Evolutionary conservation across 2,888 invertebrate genomes (phyloP).

Genomic region (Ormyrus labotus): DNA sequence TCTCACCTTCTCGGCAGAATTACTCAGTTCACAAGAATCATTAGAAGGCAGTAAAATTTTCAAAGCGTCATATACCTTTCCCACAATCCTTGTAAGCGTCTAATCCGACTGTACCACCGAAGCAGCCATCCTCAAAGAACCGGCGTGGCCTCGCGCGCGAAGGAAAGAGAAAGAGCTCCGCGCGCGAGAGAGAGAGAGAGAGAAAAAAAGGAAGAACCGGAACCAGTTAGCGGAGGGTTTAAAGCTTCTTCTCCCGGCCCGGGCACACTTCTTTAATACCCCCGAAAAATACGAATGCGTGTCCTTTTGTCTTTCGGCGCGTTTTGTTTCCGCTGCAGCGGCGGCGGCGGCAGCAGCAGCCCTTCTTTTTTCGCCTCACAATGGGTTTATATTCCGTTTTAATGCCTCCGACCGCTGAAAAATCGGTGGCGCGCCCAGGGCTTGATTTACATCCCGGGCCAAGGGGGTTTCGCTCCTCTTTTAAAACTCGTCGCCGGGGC

Average conservation of each 20-base stretch:
- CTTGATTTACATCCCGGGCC: constrained; percentile 44
- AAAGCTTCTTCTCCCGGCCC: background rate
- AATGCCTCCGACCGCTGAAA: constrained; percentile 49
- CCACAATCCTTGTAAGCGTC: background rate
- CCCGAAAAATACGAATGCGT: constrained; percentile 13
- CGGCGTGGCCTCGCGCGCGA: constrained; percentile 21
- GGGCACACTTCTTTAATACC: constrained; percentile 8
- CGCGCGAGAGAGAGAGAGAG: constrained; percentile 43
- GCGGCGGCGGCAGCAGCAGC: background rate
- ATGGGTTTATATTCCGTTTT: constrained; percentile 42
- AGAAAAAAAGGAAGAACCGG: constrained; percentile 59
- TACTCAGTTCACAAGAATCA: too few relatives aligned
- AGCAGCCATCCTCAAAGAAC: constrained; percentile 15
- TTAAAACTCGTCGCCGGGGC: constrained; percentile 36
- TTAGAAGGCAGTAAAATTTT: too few relatives aligned
- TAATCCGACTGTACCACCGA: constrained; percentile 27
- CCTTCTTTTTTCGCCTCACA: constrained; percentile 27
- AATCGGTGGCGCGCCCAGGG: constrained; percentile 22
- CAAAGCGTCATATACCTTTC: too few relatives aligned
- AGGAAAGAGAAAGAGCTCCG: constrained; percentile 2
- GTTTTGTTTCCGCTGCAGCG: constrained; percentile 47
- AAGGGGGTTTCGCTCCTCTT: constrained; percentile 11
- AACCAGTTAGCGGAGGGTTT: constrained; percentile 61
- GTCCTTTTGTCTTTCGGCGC: constrained; percentile 42
- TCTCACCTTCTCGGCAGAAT: too few relatives aligned